Evolutionary conservation across 1,140 invertebrate genomes (phyloP).

Genomic region (Popillia japonica): DNA sequence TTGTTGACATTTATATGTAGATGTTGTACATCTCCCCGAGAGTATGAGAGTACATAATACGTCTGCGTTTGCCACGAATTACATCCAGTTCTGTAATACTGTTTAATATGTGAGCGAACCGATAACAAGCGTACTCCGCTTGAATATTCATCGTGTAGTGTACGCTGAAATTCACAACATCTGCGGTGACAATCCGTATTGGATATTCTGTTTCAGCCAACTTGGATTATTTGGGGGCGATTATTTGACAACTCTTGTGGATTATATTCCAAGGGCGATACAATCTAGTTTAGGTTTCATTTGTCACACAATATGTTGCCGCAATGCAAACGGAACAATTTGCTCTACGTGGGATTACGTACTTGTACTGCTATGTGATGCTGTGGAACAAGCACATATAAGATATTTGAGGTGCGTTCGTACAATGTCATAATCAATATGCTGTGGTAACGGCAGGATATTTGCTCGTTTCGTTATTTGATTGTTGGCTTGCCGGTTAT

Average conservation of each 20-base stretch:
- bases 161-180: conserved; percentile 42
- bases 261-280: conserved; percentile 39
- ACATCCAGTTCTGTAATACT: conserved; percentile 33
- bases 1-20: conserved; percentile 6
- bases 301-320: conserved; percentile 39
- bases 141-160: conserved; percentile 42
- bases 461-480: too few species aligned
- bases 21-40: background rate
- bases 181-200: conserved; percentile 42
- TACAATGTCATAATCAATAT: background rate
- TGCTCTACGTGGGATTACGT: background rate
- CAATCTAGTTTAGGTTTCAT: conserved; percentile 38
- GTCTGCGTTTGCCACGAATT: conserved; percentile 17
- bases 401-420: conserved; percentile 5
- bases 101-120: conserved; percentile 41
- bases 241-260: conserved; percentile 41
- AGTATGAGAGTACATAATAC: background rate
- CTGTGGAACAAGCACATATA: background rate
- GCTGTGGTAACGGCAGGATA: too few species aligned
- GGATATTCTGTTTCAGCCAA: conserved; percentile 39
- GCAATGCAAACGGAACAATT: conserved; percentile 26
- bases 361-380: background rate
- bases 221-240: conserved; percentile 35
- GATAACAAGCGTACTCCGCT: conserved; percentile 34
- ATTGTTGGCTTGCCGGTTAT: too few species aligned